Evolutionary conservation across 2,888 invertebrate genomes (phyloP), one percentile per base, ranked within the genome.

Genomic region (Chymomyza caudatula): DNA sequence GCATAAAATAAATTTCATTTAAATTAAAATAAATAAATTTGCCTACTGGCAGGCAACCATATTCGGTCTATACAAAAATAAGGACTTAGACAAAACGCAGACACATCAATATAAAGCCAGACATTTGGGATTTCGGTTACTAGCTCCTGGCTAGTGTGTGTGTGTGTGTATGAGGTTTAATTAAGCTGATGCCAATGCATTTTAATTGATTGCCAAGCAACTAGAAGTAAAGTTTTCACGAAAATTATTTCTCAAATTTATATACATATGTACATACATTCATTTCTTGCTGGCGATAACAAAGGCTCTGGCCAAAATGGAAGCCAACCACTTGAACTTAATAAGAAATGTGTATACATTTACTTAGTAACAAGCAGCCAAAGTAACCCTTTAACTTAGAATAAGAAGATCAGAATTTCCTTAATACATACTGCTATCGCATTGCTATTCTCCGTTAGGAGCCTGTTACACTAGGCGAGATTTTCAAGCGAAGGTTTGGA

Each of bases 1-100:
- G 77, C 67, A 85, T 82, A 82, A 85, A 85, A 82, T 82, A 85
- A 78, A 82, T 85, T 82, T 76, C 75, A 85, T 82, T 85, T 76
- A 76, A 85, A 82, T 82, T 85, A 82, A 82, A 82, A 85, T 85
- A 82, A 85, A 82, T 85, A 82, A 85, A 82, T 44, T 57, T 43
- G 43, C 13, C 19, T 43, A 37, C 29, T 37, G 29, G 29, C 11
- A 11, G 29, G 29, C 29, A 37, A 37, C 29, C 29, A 37, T 37
- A 37, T 37, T 11, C 11, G 51, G 19, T 59, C 23, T 44, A 17
- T 44, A 52, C 52, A 65, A 76, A 74, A 74, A 80, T 81, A 76
- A 78, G 65, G 68, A 60, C 61, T 80, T 76, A 73, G 65, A 73
- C 70, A 63, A 74, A 74, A 61, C 65, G 65, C 75, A 77, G 67